Conservation (phyloP, 2,888 invertebrate species). For the Sphaeridia pumilis region DNA sequence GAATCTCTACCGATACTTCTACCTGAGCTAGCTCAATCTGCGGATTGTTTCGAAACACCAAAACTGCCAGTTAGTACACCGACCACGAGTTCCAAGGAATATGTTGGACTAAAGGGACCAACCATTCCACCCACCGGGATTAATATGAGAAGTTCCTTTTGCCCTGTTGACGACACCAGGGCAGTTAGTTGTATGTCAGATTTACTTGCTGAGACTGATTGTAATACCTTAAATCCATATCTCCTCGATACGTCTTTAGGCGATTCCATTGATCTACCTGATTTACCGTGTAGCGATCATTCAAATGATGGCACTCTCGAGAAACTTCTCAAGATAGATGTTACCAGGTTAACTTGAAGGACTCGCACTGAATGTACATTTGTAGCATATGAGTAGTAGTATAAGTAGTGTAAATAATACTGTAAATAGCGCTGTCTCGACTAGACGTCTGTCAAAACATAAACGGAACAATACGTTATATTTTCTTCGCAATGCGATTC, state of each 20-base stretch:
- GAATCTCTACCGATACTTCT: no score
- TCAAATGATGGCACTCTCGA: conserved; percentile 18
- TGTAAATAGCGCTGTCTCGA: no score
- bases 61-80: not conserved
- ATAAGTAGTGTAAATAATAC: no score
- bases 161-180: not conserved
- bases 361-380: no score
- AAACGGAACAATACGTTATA: no score
- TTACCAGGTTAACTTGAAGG: conserved; percentile 10
- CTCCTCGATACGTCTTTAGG: not conserved
- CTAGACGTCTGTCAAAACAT: no score
- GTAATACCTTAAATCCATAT: conserved; percentile 1
- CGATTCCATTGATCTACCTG: conserved; percentile 19
- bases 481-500: no score
- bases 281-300: conserved; percentile 22
- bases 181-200: conserved; percentile 5
- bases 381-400: no score
- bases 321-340: conserved; percentile 22
- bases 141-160: not conserved
- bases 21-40: no score
- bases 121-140: not conserved
- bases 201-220: conserved; percentile 6
- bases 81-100: not conserved
- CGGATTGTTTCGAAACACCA: not conserved
- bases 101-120: no score